These are phyloP conservation scores for Yponomeuta sedellus DNA, from an alignment of 2,888 invertebrate species.

Conservation along the genomic window DNA sequence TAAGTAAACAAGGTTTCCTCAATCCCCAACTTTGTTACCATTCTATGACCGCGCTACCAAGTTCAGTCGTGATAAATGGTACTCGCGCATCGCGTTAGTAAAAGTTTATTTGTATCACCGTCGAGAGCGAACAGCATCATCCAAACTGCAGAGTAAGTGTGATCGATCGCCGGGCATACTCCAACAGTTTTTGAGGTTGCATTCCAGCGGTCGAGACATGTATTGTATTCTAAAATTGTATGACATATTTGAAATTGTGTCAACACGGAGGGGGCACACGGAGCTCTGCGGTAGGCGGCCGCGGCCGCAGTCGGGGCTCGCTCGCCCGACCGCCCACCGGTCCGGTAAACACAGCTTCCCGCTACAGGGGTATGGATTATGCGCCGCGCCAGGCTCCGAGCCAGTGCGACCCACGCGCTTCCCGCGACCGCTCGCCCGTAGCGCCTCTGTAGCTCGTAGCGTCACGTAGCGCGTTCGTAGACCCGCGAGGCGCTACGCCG, in stretches of 20 bases:
- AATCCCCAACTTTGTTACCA: background rate
- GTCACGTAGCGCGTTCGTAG: background rate
- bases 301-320: constrained; percentile 47
- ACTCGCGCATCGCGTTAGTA: constrained; percentile 29
- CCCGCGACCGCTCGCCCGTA: constrained; percentile 38
- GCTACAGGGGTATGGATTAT: constrained; percentile 69
- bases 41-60: background rate
- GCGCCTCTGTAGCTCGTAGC: constrained; percentile 30
- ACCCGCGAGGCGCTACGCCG: background rate
- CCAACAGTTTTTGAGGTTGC: constrained; percentile 23
- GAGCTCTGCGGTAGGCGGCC: constrained; percentile 32
- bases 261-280: constrained; percentile 52
- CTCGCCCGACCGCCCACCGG: constrained; percentile 63
- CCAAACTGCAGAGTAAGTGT: constrained; percentile 6
- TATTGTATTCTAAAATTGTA: constrained; percentile 32
- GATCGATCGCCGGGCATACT: constrained; percentile 14
- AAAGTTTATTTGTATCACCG: constrained; percentile 21
- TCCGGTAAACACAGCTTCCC: constrained; percentile 72
- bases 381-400: constrained; percentile 56
- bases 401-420: constrained; percentile 66
- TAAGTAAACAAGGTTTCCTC: constrained; percentile 5
- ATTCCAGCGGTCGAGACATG: constrained; percentile 30
- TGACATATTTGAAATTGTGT: constrained; percentile 69
- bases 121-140: constrained; percentile 5
- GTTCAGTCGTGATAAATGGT: constrained; percentile 31